These are phyloP conservation scores for Sitophilus oryzae DNA, from an alignment of 1,140 invertebrate genomes.

Conservation along the genomic window DNA sequence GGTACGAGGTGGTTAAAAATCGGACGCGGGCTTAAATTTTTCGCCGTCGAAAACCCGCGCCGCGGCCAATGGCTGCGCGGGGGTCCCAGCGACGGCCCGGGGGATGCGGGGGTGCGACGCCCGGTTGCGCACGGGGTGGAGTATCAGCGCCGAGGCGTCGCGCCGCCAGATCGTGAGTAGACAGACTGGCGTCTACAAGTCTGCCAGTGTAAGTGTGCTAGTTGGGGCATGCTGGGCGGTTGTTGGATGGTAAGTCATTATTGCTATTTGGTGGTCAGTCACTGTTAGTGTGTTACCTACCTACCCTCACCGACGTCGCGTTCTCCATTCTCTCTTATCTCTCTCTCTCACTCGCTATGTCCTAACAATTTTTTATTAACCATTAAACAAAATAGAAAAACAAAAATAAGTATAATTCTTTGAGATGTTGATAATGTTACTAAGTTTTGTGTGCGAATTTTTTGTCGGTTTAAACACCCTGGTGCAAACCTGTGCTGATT, in stretches of 20 bases:
- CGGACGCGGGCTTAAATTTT: too few species aligned
- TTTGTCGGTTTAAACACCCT: too few species aligned
- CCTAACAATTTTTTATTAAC: too few species aligned
- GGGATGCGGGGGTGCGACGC: conserved; percentile 44
- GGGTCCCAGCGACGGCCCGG: conserved; percentile 28
- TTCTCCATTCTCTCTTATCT: too few species aligned
- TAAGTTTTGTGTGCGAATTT: too few species aligned
- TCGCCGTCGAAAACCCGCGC: conserved; percentile 34
- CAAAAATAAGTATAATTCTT: too few species aligned
- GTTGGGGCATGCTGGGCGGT: conserved; percentile 18
- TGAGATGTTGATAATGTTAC: too few species aligned
- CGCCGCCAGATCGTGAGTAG: conserved; percentile 47
- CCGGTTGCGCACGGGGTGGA: conserved; percentile 47
- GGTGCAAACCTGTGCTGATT: too few species aligned
- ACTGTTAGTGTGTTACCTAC: too few species aligned
- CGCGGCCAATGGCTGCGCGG: conserved; percentile 37
- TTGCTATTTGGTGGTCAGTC: conserved; percentile 23
- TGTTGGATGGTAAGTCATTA: conserved; percentile 32
- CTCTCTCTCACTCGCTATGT: too few species aligned
- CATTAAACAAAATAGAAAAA: too few species aligned
- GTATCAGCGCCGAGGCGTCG: conserved; percentile 46
- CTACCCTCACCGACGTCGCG: too few species aligned
- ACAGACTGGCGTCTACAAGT: conserved; percentile 50
- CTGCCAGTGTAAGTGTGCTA: conserved; percentile 33
- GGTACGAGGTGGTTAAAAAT: conserved; percentile 16